Base-by-base conservation (phyloP, 2,888 invertebrate species). In the Noctua janthe region DNA sequence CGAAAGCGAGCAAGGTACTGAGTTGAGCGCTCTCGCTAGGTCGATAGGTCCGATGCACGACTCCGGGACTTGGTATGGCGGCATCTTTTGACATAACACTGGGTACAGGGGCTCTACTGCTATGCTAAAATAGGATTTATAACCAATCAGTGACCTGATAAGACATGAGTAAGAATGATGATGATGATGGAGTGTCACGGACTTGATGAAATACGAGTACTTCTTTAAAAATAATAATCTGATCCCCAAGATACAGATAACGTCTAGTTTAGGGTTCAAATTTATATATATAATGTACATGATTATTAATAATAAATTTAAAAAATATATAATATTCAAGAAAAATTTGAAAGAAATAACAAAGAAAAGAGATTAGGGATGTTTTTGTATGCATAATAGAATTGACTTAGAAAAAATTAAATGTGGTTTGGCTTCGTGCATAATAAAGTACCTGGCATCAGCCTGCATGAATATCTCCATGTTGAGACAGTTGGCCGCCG, bases 51-150 rank as follows among this genome's bases (percentile, higher is more conserved):
- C 97, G 29, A 95, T 91, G 86, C 97, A 97, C 64, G 92, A 92
- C n/a, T 94, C 94, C 0, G 97, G 97, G 51, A 96, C 91, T 89
- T 95, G 94, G 93, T 97, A 97, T 0, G 97, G 97, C 1, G 97
- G 97, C 94, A 97, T 94, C 90, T 97, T 97, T 91, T 97, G 97
- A 83, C 97, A 97, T 82, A 97, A 84, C 72, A 97, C 97, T 1
- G 99, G 99, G 94, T 99, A 99, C 66, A 99, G 95, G 0, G 99
- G 99, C 93, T 99, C 99, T 47, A 99, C 98, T 11, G 99, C 99
- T 91, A 99, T 98, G 94, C 99, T 99, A 95, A 90, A 97, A 69
- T 94, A 73, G 0, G 10, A 74, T 64, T 23, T 29, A 43, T 13
- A 51, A 77, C 4, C 3, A 72, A 6, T 56, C 35, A n/a, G 3